A percentile compares a stretch with the other conserved stretches of the same genome.
Conservation (phyloP, 2,797 vertebrate species). For the Poeciliopsis presidionis region DNA sequence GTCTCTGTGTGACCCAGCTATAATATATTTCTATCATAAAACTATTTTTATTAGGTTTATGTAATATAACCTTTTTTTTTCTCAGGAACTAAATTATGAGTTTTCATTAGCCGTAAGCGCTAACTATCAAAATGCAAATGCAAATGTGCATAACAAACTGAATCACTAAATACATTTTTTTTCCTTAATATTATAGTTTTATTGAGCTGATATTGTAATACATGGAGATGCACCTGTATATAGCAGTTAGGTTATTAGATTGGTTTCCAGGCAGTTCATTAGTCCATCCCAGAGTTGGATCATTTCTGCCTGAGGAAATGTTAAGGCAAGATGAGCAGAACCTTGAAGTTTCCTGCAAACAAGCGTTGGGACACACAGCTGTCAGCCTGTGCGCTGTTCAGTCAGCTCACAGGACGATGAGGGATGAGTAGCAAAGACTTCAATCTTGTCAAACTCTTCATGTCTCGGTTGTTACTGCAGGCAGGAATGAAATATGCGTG, state of each 20-base stretch:
- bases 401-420: conserved; percentile 39
- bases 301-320: conserved; percentile 25
- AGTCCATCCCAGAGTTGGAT: conserved; percentile 8
- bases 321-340: conserved; percentile 18
- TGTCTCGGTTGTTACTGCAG: conserved; percentile 25
- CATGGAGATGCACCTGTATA: not conserved
- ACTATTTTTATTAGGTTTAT: too few species aligned
- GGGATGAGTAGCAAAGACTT: conserved; percentile 49
- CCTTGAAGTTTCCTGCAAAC: conserved; percentile 26
- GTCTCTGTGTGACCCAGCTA: too few species aligned
- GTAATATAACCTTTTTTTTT: too few species aligned
- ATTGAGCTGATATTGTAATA: not conserved
- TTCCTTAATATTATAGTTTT: not conserved
- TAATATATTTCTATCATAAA: too few species aligned
- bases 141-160: not conserved
- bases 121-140: too few species aligned
- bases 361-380: conserved; percentile 16
- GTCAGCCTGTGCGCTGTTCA: conserved; percentile 27
- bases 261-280: conserved; percentile 17
- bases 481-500: conserved; percentile 7
- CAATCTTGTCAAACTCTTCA: conserved; percentile 30
- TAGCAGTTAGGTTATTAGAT: conserved; percentile 1
- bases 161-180: not conserved
- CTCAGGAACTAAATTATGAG: too few species aligned
- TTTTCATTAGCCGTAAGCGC: too few species aligned